These are phyloP conservation scores for Anomalospiza imberbis DNA, from an alignment of 2,797 vertebrate species.

Conservation along the genomic window DNA sequence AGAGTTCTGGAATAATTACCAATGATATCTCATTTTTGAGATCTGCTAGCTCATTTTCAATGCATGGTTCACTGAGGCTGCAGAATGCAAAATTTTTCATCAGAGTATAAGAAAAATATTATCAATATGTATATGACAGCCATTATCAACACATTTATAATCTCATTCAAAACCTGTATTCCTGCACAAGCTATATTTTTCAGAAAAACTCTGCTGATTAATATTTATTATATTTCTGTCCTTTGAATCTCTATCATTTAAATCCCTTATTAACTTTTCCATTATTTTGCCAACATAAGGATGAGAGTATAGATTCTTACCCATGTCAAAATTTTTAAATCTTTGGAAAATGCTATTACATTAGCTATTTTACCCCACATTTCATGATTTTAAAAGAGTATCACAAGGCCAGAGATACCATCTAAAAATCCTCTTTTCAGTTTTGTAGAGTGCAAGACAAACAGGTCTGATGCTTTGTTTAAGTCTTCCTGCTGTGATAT, in stretches of 20 bases:
- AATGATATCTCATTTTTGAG: slow-evolving; percentile 1
- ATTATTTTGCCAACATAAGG: not conserved
- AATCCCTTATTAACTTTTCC: slow-evolving; percentile 5
- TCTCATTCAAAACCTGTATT: slow-evolving; percentile 2
- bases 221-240: not conserved
- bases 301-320: not conserved
- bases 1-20: not conserved
- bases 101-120: not conserved
- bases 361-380: not conserved
- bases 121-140: not conserved
- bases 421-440: not conserved
- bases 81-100: not conserved
- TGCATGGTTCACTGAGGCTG: not conserved
- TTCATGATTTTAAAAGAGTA: not conserved
- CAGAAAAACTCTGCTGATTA: not conserved
- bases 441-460: not conserved
- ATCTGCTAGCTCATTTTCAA: slow-evolving; percentile 22
- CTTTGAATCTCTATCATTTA: not conserved
- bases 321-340: not conserved
- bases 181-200: not conserved
- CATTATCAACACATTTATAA: slow-evolving; percentile 7
- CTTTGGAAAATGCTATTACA: not conserved
- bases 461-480: not conserved
- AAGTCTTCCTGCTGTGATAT: not conserved
- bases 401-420: not conserved